Evolutionary conservation across 2,888 invertebrate species (phyloP).

Genomic region (Melipona bicolor): DNA sequence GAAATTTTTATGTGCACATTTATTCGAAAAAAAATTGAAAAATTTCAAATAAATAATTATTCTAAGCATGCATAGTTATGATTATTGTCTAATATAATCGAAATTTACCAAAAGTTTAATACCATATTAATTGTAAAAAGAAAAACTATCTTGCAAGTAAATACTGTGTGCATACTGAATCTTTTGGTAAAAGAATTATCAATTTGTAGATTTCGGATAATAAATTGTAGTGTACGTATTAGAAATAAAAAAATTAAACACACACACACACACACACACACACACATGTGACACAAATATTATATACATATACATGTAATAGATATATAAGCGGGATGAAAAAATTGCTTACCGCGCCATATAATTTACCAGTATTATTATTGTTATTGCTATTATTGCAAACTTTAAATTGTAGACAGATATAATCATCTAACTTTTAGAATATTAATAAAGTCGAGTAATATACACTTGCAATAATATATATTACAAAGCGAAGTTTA

Average conservation of each 20-base stretch:
- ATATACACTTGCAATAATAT: conserved; percentile 45
- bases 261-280: conserved; percentile 19
- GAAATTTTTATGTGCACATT: conserved; percentile 60
- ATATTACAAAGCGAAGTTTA: conserved; percentile 48
- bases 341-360: conserved; percentile 81
- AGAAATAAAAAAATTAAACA: conserved; percentile 61
- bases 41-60: conserved; percentile 46
- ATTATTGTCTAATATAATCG: conserved; percentile 61
- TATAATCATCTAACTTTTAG: conserved; percentile 64
- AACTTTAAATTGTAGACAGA: conserved; percentile 66
- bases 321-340: conserved; percentile 72
- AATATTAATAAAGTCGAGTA: conserved; percentile 48
- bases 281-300: conserved; percentile 48
- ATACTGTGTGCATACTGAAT: conserved; percentile 42
- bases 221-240: conserved; percentile 71
- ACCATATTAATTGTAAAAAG: conserved; percentile 47
- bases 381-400: conserved; percentile 75
- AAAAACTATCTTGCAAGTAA: conserved; percentile 27
- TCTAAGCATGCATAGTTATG: conserved; percentile 41
- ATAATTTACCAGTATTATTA: conserved; percentile 84
- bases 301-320: conserved; percentile 43
- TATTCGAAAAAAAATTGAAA: conserved; percentile 31
- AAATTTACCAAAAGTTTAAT: conserved; percentile 49
- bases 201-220: conserved; percentile 63
- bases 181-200: conserved; percentile 43